Base-by-base conservation (phyloP, 2,888 invertebrate genomes). In the Gymnosoma rotundatum region DNA sequence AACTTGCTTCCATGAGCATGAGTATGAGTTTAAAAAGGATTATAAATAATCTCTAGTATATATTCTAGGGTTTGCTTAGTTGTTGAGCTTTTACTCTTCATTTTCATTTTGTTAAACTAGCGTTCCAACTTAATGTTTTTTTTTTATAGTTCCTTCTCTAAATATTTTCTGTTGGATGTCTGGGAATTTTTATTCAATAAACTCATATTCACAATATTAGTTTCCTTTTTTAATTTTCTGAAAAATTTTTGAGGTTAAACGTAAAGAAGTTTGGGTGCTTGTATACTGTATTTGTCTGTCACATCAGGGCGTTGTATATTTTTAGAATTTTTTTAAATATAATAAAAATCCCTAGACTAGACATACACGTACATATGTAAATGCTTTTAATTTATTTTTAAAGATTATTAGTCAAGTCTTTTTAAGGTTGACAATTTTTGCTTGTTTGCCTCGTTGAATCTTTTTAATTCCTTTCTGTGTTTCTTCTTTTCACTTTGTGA, bases 1-100 rank as follows among this genome's bases (percentile, higher is more conserved):
- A 18, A 18, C 50, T 18, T 18, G 25, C 25, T 2, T 25, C 2
- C 1, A 54, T 38, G 16, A 12, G 50, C 42, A 10, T 58, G 54
- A 67, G 67, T 72, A 72, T 66, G 76, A 85, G 60, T 83, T 60
- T 73, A 18, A 63, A 73, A 87, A 86, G 78, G 88, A 88, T 88
- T 90, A 89, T 88, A 90, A 90, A 89, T 90, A 88, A 89, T 89
- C 89, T 86, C 87, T 88, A 88, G 88, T 88, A 87, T 88, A 87
- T 88, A 88, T 88, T 88, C 87, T 88, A 88, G 87, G 87, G 87
- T 87, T 42, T 45, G 16, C 4, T 18, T 16, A 67, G 16, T 16
- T 52, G 5, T 52, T 36, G 20, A 52, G 18, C 14, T 52, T 21
- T 10, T 38, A 60, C 20, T 21, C 20, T 20, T 16, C 2, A 25